Percentiles rank a stretch among this genome's conserved stretches.
phyloP scores from a whole-genome alignment of 2,113 vertebrate genomes.

The Coryphaenoides rupestris region DNA sequence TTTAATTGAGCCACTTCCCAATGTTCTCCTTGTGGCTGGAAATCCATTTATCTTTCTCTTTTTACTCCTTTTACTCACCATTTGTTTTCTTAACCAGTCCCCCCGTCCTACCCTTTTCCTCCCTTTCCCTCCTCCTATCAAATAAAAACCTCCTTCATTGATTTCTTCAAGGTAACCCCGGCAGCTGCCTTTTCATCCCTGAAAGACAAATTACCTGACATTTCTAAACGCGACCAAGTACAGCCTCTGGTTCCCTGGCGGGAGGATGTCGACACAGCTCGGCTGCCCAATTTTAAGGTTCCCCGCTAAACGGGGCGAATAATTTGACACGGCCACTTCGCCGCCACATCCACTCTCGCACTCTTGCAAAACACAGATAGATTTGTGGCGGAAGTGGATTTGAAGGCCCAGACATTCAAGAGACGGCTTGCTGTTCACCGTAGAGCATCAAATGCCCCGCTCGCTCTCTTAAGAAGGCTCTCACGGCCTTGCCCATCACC shows the following conservation, averaged over 20 bases:
- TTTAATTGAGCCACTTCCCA: too few species aligned
- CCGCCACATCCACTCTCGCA: constrained; percentile 20
- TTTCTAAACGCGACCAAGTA: constrained; percentile 52
- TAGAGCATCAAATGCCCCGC: neutral
- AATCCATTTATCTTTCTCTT: too few species aligned
- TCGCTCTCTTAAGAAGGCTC: too few species aligned
- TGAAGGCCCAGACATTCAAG: neutral
- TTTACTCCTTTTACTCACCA: constrained; percentile 11
- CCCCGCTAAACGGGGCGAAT: constrained; percentile 24
- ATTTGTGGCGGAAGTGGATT: constrained; percentile 5
- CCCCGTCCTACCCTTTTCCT: constrained; percentile 22
- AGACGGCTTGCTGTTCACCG: neutral
- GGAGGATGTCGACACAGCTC: constrained; percentile 22
- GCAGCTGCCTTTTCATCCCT: constrained; percentile 52
- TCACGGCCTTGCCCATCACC: too few species aligned
- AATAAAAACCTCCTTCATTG: constrained; percentile 50
- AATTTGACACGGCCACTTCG: constrained; percentile 37
- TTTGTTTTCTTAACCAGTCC: constrained; percentile 27
- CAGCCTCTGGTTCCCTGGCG: constrained; percentile 30
- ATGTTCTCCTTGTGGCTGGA: too few species aligned
- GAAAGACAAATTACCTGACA: constrained; percentile 63
- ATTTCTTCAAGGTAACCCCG: constrained; percentile 60
- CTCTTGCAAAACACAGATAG: constrained; percentile 9
- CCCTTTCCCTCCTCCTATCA: constrained; percentile 37
- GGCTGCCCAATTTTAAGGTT: constrained; percentile 14